Evolutionary conservation across 2,113 vertebrate species (phyloP), one percentile per base, ranked within the genome.

Genomic region (Dicaeum eximium): DNA sequence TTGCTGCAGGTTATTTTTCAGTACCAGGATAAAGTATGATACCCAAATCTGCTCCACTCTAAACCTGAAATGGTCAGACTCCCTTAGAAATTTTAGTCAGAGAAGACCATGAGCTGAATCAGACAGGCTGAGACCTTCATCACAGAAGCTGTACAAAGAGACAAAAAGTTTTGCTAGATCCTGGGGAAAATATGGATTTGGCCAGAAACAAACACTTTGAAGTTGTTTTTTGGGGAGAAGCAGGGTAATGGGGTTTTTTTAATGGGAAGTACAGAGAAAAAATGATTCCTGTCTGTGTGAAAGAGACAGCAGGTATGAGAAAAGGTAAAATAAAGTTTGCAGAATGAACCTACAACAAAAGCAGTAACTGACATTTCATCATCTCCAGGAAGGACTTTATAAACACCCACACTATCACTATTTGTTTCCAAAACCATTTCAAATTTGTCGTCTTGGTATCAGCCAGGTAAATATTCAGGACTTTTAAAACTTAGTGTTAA

Each of bases 221-320:
- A 48, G 7, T 7, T 37, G 0, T 0, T 31, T 31, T 40, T 40
- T 17, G 8, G 2, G 22, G 18, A 2, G 4, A 53, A 10, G 10
- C 37, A 11, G 18, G 11, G 3, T 37, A 50, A 31, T 66, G 6
- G 3, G 0, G 38, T 38, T 38, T 0, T 4, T 30, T 51, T 53
- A 9, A 28, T 50, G 15, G 15, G 9, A 86, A 33, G 11, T 30
- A 28, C 1, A 5, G 17, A 71, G 19, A 35, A 58, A 31, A 80
- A 61, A 24, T 8, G 45, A 37, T 31, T 64, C 4, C 15, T 88
- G 8, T n/a, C 31, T 31, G 15, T 28, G 15, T 70, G 30, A 58
- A 38, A 73, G 15, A 62, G 20, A 47, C 6, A 65, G 30, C 5
- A 77, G 7, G 2, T 23, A 23, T 37, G 6, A 73, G 33, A 62